Evolutionary conservation across 1,140 invertebrate genomes (phyloP).

Genomic region (Drosophila murphyi): DNA sequence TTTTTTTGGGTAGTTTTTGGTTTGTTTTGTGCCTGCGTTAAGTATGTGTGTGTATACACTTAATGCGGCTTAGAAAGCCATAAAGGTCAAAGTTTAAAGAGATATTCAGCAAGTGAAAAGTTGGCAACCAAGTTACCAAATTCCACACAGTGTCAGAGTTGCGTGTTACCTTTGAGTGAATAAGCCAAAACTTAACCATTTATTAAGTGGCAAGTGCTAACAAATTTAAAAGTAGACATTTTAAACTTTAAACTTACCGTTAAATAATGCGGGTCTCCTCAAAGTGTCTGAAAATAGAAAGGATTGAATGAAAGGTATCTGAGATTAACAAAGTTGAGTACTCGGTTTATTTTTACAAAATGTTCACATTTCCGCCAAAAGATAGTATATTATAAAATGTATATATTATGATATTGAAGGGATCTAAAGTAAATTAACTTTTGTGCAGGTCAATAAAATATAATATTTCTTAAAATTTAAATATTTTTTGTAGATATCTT

Average conservation of each 20-base stretch:
- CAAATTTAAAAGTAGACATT: neutral
- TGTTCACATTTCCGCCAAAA: too few relatives aligned
- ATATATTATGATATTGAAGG: too few relatives aligned
- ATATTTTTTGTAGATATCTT: too few relatives aligned
- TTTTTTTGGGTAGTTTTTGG: constrained; percentile 1
- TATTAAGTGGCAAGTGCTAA: neutral
- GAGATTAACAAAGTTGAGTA: too few relatives aligned
- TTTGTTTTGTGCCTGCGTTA: constrained; percentile 1
- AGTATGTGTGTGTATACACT: constrained; percentile 14
- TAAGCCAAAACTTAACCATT: neutral
- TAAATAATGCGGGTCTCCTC: too few relatives aligned
- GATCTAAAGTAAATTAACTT: too few relatives aligned
- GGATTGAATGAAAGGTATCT: too few relatives aligned
- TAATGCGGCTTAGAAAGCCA: constrained; percentile 32
- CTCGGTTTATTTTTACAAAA: too few relatives aligned
- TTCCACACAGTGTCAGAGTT: neutral
- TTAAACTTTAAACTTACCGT: neutral
- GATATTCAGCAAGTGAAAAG: constrained; percentile 20
- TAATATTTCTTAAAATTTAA: too few relatives aligned
- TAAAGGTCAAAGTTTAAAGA: constrained; percentile 35
- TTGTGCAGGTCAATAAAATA: too few relatives aligned
- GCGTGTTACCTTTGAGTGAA: neutral
- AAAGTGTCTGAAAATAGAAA: too few relatives aligned
- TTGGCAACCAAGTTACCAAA: neutral
- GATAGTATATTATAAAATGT: too few relatives aligned